Conservation (phyloP, 2,113 vertebrate genomes). For the Catharus minimus region DNA sequence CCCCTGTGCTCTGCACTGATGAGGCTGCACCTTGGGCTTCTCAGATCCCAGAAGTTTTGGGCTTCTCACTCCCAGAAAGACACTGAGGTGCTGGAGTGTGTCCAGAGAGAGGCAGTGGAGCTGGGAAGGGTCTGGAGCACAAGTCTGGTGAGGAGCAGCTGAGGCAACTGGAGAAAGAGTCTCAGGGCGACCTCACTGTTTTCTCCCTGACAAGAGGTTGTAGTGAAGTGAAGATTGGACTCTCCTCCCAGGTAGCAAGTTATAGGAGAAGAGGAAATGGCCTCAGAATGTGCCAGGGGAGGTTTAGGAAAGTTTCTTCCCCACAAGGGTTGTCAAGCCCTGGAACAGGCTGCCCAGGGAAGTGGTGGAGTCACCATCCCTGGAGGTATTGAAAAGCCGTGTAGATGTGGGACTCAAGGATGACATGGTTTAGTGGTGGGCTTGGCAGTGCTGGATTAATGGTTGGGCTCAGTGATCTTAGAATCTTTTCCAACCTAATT, state of each 20-base stretch:
- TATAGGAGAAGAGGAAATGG: background rate
- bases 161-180: background rate
- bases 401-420: background rate
- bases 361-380: background rate
- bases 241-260: background rate
- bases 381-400: background rate
- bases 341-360: background rate
- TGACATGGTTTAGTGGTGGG: background rate
- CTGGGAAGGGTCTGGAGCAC: background rate
- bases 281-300: background rate
- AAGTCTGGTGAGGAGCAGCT: background rate
- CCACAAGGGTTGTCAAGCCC: background rate
- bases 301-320: background rate
- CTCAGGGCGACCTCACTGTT: background rate
- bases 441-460: background rate
- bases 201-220: background rate
- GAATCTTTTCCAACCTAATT: background rate
- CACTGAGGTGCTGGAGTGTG: background rate
- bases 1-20: background rate
- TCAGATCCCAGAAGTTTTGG: background rate
- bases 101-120: background rate
- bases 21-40: background rate
- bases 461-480: background rate
- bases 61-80: background rate
- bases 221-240: background rate